Base-by-base conservation (phyloP, 2,113 vertebrate genomes). In the Agapornis roseicollis region DNA sequence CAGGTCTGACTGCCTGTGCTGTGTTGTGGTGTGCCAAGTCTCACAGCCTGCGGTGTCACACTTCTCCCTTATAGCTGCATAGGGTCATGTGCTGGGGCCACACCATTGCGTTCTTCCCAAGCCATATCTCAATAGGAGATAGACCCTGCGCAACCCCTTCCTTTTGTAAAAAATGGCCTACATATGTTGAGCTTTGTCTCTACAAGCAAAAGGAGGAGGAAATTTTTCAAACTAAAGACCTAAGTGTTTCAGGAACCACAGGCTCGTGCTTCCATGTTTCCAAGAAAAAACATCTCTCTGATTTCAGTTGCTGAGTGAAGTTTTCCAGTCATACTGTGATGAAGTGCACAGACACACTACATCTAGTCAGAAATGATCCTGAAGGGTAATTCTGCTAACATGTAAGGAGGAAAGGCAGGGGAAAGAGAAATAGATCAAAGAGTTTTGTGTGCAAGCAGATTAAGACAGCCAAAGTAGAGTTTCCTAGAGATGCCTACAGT, bases 111-210 rank as follows among this genome's bases (percentile, higher is more conserved):
- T 70, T 19, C 80, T 31, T 44, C 19, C 55, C 19, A 7, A 31
- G 11, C 16, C 0, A 0, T 15, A 11, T 9, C n/a, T 83, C 29
- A 7, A 11, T 18, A 22, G n/a, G 25, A 44, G 3, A 17, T 23
- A 28, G 10, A 11, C 10, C 56, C 46, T 18, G 46, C 41, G 7
- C 50, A 50, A 5, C 27, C 39, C 17, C 18, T 47, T 56, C 23
- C 9, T 60, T 64, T 61, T 55, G 78, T 13, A 10, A 25, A 33
- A 35, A 39, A 19, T 7, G 15, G 9, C 46, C 25, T 33, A 3
- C 11, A 2, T 28, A 13, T 14, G 0, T 31, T 60, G 19, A 27
- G 6, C 27, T 88, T 70, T 17, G 10, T 61, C 8, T 80, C n/a
- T 29, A 5, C 11, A 61, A 42, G 46, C 9, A 0, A 52, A 86